These are phyloP conservation scores for Dicerorhinus sumatrensis DNA, from an alignment of 2,113 vertebrate genomes.

Conservation along the genomic window DNA sequence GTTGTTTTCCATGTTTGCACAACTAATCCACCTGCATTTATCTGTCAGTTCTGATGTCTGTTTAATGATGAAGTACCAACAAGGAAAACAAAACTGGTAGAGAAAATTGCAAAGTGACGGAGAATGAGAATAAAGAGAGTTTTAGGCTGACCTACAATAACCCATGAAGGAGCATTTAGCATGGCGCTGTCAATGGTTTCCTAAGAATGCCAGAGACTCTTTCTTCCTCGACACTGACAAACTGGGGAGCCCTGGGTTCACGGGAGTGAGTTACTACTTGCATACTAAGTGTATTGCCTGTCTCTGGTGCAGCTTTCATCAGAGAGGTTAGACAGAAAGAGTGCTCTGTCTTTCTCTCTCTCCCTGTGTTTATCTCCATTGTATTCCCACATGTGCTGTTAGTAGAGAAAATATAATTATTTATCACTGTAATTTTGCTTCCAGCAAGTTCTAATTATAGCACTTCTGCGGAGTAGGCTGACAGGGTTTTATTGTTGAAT, in stretches of 20 bases:
- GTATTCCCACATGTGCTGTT: constrained; percentile 62
- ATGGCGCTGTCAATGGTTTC: constrained; percentile 73
- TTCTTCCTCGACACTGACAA: constrained; percentile 75
- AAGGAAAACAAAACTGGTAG: constrained; percentile 49
- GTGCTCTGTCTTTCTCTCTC: not conserved
- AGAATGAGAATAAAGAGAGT: constrained; percentile 43
- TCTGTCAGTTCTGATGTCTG: constrained; percentile 35
- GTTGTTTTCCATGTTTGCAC: not conserved
- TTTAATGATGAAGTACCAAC: constrained; percentile 18
- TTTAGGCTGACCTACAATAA: constrained; percentile 68
- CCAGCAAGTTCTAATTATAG: constrained; percentile 74
- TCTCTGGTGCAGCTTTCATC: constrained; percentile 71
- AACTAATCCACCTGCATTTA: constrained; percentile 34
- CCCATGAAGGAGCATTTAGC: constrained; percentile 45
- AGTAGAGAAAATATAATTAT: constrained; percentile 72
- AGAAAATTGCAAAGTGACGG: constrained; percentile 38
- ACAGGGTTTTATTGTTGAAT: constrained; percentile 50
- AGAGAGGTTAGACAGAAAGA: constrained; percentile 59
- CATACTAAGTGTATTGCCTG: constrained; percentile 75
- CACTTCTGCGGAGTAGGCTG: constrained; percentile 8
- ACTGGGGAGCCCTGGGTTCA: constrained; percentile 61
- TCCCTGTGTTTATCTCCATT: constrained; percentile 74
- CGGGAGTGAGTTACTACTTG: constrained; percentile 61
- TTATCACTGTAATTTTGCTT: constrained; percentile 67
- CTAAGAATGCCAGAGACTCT: constrained; percentile 68